These are phyloP conservation scores for Euthynnus affinis DNA, from an alignment of 2,797 vertebrate species.

Conservation along the genomic window DNA sequence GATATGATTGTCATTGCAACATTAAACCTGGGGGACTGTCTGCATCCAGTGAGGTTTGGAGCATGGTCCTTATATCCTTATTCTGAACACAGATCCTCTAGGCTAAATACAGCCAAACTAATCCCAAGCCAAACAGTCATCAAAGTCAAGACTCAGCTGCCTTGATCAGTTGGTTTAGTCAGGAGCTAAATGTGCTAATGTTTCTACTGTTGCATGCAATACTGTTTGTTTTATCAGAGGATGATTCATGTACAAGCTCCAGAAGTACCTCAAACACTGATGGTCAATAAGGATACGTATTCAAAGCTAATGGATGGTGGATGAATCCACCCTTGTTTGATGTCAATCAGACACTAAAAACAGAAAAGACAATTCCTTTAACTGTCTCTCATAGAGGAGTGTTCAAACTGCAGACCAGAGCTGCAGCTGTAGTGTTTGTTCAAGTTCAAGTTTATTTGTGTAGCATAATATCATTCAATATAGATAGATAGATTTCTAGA, in stretches of 20 bases:
- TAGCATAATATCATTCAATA: not conserved
- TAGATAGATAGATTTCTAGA: too few relatives aligned
- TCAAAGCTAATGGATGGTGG: not conserved
- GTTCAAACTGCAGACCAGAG: not conserved
- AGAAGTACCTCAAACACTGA: not conserved
- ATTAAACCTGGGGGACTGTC: not conserved
- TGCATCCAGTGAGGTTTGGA: not conserved
- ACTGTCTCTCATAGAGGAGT: not conserved
- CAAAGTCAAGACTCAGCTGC: not conserved
- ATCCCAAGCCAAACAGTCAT: slow-evolving; percentile 44
- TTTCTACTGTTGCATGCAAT: not conserved
- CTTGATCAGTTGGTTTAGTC: not conserved
- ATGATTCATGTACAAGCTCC: not conserved
- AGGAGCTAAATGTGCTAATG: not conserved
- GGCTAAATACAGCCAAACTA: slow-evolving; percentile 3
- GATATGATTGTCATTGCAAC: not conserved
- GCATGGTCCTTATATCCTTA: slow-evolving; percentile 19
- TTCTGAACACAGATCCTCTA: slow-evolving; percentile 37
- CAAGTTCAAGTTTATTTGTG: not conserved
- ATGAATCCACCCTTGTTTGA: slow-evolving; percentile 27
- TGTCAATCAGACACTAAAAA: not conserved
- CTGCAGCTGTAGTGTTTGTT: not conserved
- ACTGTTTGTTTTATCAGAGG: not conserved
- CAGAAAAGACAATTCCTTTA: not conserved
- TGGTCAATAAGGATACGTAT: not conserved